Base-by-base conservation (phyloP, 2,113 vertebrate genomes). In the Nibea albiflora region DNA sequence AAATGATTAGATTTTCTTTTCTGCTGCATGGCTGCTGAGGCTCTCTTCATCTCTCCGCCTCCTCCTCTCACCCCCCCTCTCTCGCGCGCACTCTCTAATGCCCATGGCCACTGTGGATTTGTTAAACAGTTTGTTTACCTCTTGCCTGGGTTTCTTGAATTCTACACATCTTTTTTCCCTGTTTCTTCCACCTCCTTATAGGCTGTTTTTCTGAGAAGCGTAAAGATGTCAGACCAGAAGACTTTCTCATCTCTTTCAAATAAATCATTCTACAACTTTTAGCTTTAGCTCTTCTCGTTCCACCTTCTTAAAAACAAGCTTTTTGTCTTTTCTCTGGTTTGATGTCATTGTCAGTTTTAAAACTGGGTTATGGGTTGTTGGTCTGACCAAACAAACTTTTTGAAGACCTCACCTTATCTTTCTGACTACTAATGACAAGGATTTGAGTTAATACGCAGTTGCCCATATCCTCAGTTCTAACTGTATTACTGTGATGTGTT, bases 1-100 rank as follows among this genome's bases (percentile, higher is more conserved):
- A 85, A 81, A 88, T 90, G 79, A 93, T 92, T 90, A 39, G 76
- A 90, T 94, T 91, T 86, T 89, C 70, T 78, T 57, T 76, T 85
- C 83, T 80, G 69, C 69, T 78, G 83, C 79, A 62, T n/a, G 19
- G 53, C 73, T 81, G 24, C 57, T 11, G 73, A 53, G 44, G 10
- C 79, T 60, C 83, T 56, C 69, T 73, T 83, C 16, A 63, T 81
- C 78, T 79, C 26, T 35, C 31, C 49, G 8, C 31, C 76, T 56
- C 54, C 11, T 44, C 42, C 10, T 46, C 3, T 14, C 11, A 4
- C 39, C 22, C 47, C 47, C 78, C 75, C 83, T 50, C 68, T 66
- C 85, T 35, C 3, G 28, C 35, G 5, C 8, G 35, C 16, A 5
- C 16, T 54, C 31, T 19, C n/a, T 77, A 35, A 52, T 47, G 61